Base-by-base conservation (phyloP, 2,113 vertebrate species). In the Fregetta grallaria region DNA sequence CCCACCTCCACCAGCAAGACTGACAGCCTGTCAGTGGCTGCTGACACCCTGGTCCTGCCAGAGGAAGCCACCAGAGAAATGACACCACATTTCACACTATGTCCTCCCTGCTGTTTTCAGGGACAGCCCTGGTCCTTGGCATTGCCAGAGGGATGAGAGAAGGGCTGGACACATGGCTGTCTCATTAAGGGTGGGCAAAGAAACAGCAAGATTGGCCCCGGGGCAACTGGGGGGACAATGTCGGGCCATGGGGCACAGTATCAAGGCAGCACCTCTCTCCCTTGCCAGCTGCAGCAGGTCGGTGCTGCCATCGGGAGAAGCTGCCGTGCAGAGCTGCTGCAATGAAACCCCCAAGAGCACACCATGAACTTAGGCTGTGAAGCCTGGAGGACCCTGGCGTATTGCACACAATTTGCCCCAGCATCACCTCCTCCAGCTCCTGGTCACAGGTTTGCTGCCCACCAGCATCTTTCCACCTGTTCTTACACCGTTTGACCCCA, bases 271-370 rank as follows among this genome's bases (percentile, higher is more conserved):
- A 72, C 21, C 15, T 71, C 50, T 79, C 29, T 62, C 45, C n/a
- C 17, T 94, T 3, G 0, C 20, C 7, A 5, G 27, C 71, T 77
- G 49, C 55, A 85, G 38, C 29, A 58, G 72, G 15, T n/a, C 8
- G 4, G 34, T 78, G 55, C 14, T 62, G 53, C 65, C 0, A 0
- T 11, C 1, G 2, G 58, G 38, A 91, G 59, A 81, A 63, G 30
- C 30, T 3, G 5, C 30, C 15, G 1, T 8, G 15, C 32, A 49
- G 42, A 78, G 30, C 14, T 13, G 56, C 74, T 68, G 47, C 74
- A 45, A 2, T 47, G 36, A 81, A 59, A 45, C 6, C 4, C 12
- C 32, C 7, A 50, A 50, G 53, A 80, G 20, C 26, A 71, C 47
- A 20, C 23, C 15, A 22, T 16, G 45, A 80, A 8, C 52, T 47